phyloP scores from a whole-genome alignment of 1,140 invertebrate species.

The Drosophila bocqueti region DNA sequence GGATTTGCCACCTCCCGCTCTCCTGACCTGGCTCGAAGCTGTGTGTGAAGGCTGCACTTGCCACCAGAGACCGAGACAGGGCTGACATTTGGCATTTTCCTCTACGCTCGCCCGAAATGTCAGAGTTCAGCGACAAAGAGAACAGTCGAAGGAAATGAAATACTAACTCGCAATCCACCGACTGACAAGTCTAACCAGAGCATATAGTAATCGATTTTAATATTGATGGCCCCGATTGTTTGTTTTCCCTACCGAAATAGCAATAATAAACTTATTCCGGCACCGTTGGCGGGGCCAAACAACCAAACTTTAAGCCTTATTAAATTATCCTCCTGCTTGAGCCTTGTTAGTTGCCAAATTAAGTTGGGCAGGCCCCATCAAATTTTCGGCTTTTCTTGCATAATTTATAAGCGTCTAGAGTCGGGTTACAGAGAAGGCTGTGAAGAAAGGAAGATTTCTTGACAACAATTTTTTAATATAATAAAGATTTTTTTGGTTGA shows the following conservation, averaged over 20 bases:
- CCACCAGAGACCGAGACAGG: conserved; percentile 8
- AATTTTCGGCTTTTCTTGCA: conserved; percentile 33
- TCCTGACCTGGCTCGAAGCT: conserved; percentile 25
- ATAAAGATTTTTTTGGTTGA: not conserved
- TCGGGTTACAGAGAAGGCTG: not conserved
- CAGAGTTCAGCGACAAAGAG: conserved; percentile 60
- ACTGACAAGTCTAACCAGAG: conserved; percentile 16
- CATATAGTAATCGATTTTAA: conserved; percentile 36
- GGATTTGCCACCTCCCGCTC: not conserved
- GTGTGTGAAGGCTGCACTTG: conserved; percentile 35
- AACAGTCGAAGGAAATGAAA: conserved; percentile 40
- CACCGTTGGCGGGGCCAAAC: conserved; percentile 1
- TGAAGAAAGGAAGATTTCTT: not conserved
- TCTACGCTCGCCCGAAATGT: conserved; percentile 52
- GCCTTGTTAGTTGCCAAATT: conserved; percentile 37
- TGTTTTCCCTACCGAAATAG: conserved; percentile 31
- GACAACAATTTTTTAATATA: accelerated
- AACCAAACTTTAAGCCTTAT: conserved; percentile 24
- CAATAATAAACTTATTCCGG: conserved; percentile 9
- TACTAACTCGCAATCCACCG: conserved; percentile 10
- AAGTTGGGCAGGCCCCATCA: conserved; percentile 24
- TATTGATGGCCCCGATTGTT: conserved; percentile 54
- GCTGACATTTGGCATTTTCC: conserved; percentile 69
- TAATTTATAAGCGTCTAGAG: conserved; percentile 31
- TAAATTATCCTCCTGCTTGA: conserved; percentile 18